Base-by-base conservation (phyloP, 2,797 vertebrate species). In the Centropyge bicolor region DNA sequence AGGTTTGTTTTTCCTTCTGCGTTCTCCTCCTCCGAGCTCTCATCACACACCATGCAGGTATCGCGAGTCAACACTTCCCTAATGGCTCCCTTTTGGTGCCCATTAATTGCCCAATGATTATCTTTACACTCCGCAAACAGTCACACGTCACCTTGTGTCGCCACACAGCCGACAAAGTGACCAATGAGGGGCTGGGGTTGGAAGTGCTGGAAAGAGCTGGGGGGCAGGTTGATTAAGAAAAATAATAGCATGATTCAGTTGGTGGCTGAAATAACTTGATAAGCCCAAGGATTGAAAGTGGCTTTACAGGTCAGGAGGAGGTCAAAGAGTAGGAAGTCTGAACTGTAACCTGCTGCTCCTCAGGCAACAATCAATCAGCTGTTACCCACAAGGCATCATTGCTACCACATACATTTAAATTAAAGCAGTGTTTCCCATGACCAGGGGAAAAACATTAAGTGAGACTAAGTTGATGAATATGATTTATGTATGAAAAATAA, bases 41-140 rank as follows among this genome's bases (percentile, higher is more conserved):
- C 57, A 22, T 77, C 73, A 80, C 13, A 60, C 76, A 51, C 70
- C 61, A n/a, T 41, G 76, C 57, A 70, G 82, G 81, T 86, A 83
- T 76, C 46, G 31, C 78, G 51, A 79, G 83, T 83, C 89, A 49
- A 83, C 91, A 86, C 90, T 71, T 91, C 70, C 38, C 81, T 94
- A 95, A 95, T 91, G 70, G 91, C 73, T 87, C 72, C 94, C 95
- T 94, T 95, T 95, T 95, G 95, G 93, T 87, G 78, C 40, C 71
- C 68, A 83, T 86, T 94, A 94, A 94, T 92, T 89, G 89, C 88
- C 88, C 86, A 88, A 91, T 94, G 88, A 94, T 91, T 89, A 92
- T 91, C 87, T 92, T 92, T 80, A 90, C 92, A 88, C 92, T 85
- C 83, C 35, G 76, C 88, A 92, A 90, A 93, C 74, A 84, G 85